A percentile compares a stretch with the other conserved stretches of the same genome.
phyloP scores from a whole-genome alignment of 2,113 vertebrate genomes.

The Ctenodactylus gundi region DNA sequence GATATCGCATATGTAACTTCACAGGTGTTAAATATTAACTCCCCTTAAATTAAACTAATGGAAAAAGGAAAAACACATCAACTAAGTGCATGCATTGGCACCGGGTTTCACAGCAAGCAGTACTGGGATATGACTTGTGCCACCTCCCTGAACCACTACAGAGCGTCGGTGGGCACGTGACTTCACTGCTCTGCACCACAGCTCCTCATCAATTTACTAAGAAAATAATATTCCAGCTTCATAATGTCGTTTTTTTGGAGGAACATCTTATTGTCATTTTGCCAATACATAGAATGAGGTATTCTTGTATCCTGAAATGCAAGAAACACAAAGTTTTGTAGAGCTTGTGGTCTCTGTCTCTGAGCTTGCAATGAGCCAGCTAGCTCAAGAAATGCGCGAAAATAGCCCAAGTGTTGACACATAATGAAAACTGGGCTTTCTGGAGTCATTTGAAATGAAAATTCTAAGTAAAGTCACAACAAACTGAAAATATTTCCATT shows the following conservation, averaged over 20 bases:
- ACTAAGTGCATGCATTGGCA: too few species aligned
- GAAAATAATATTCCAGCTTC: neutral
- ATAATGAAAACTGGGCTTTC: neutral
- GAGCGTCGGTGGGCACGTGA: fast-evolving
- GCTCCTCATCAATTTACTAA: neutral
- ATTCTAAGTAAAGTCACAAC: neutral
- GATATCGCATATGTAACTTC: neutral
- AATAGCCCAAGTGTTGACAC: neutral
- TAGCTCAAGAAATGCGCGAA: neutral
- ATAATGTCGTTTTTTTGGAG: neutral
- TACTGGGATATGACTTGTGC: fast-evolving
- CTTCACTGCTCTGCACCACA: neutral
- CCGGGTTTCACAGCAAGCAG: fast-evolving
- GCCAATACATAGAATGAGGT: neutral
- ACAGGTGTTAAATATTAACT: neutral
- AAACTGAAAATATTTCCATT: neutral
- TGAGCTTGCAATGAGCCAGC: neutral
- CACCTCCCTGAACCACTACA: fast-evolving
- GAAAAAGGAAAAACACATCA: neutral
- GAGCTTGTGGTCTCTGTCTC: neutral
- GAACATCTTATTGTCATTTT: neutral
- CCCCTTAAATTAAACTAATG: neutral
- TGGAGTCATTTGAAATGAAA: neutral
- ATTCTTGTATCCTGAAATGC: neutral
- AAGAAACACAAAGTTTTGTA: neutral